Evolutionary conservation across 1,140 invertebrate genomes (phyloP), one percentile per base, ranked within the genome.

Genomic region (Macrocentrus cingulum): DNA sequence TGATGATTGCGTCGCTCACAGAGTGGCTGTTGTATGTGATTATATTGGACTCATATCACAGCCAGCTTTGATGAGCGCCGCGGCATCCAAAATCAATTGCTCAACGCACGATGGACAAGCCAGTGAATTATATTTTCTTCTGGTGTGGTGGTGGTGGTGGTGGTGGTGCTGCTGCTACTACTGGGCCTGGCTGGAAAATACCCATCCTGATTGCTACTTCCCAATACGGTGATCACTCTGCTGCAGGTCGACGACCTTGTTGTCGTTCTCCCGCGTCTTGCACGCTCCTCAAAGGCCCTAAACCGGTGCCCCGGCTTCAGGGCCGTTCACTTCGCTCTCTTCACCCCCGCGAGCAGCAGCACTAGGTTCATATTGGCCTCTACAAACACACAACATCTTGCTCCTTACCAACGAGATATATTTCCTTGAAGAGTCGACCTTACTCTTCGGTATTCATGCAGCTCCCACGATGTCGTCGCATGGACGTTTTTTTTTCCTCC

Each of bases 1-100:
- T 58, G 68, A 61, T 65, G 57, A 59, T 29, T 68, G 74, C 82
- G 72, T 75, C 78, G 79, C 84, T 85, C 82, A 83, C 83, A 85
- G 83, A 84, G 84, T 85, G 84, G 82, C 69, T 85, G 83, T 84
- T 80, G 80, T 84, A 80, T 85, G 84, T 79, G 68, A 66, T 66
- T 70, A 61, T 67, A 57, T 23, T n/a, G n/a, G n/a, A 61, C 56
- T 83, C 84, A 84, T 85, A 85, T 85, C 84, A 88, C 87, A 89
- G 87, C 87, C 87, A 89, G 87, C 86, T 88, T 89, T 89, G 88
- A 89, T 88, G 87, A 89, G 87, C 87, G 86, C 70, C 77, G 81
- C 77, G 75, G 69, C 80, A 69, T 72, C 63, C 60, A 54, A 56
- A 59, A 50, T 57, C 46, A 22, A n/a, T 36, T 25, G 16, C n/a